These are phyloP conservation scores for Lordiphosa stackelbergi DNA, from an alignment of 1,140 invertebrate species.

Conservation along the genomic window DNA sequence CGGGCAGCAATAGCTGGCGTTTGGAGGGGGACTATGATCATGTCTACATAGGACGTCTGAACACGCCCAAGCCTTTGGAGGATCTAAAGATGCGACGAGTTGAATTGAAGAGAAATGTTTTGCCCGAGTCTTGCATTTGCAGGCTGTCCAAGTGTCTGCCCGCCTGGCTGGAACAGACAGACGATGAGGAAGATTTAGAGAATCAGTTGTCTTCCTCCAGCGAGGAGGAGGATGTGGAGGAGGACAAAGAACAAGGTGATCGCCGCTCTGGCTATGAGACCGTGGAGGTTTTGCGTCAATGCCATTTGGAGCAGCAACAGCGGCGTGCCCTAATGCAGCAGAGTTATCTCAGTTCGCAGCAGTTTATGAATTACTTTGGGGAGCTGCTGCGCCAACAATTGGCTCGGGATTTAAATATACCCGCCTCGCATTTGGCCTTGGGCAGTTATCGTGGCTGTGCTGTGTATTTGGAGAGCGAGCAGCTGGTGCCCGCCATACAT, in stretches of 20 bases:
- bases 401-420: conserved; percentile 78
- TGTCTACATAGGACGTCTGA: conserved; percentile 56
- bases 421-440: conserved; percentile 76
- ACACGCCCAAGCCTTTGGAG: conserved; percentile 54
- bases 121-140: conserved; percentile 60
- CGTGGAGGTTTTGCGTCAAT: conserved; percentile 64
- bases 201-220: conserved; percentile 37
- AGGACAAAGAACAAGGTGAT: conserved; percentile 71
- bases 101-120: conserved; percentile 40
- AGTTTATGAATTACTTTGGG: conserved; percentile 82
- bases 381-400: conserved; percentile 80
- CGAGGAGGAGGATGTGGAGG: conserved; percentile 77
- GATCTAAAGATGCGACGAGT: conserved; percentile 35
- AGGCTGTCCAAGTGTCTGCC: conserved; percentile 50
- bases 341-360: conserved; percentile 80
- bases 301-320: conserved; percentile 76
- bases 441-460: conserved; percentile 80
- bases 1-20: conserved; percentile 10
- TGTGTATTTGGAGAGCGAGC: conserved; percentile 81
- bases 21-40: conserved; percentile 58
- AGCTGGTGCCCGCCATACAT: conserved; percentile 82
- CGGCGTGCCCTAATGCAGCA: conserved; percentile 67
- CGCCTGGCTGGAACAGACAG: conserved; percentile 42
- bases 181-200: conserved; percentile 71
- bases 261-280: conserved; percentile 59